phyloP scores from a whole-genome alignment of 2,113 vertebrate species.

The Melanotaenia duboulayi region DNA sequence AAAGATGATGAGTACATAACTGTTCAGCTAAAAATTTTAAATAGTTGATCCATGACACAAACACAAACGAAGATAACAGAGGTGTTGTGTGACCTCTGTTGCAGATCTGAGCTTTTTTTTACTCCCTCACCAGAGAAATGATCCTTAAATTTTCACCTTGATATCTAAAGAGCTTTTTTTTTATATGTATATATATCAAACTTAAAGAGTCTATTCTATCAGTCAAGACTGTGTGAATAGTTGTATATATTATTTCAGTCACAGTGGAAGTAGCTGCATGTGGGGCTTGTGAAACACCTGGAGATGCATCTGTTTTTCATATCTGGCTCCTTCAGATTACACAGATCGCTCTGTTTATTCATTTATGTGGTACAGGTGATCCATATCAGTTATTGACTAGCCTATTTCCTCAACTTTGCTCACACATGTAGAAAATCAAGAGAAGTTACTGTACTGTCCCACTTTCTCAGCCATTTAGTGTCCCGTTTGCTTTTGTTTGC shows the following conservation, averaged over 20 bases:
- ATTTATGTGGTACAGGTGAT: not conserved
- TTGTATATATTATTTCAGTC: conserved; percentile 39
- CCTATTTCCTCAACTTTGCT: not conserved
- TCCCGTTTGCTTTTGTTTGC: conserved; percentile 16
- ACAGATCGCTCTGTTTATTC: no score
- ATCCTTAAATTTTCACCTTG: not conserved
- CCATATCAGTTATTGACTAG: not conserved
- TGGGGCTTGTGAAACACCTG: conserved; percentile 30
- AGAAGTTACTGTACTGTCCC: conserved; percentile 7
- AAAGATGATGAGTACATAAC: not conserved
- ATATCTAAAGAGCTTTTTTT: conserved; percentile 18
- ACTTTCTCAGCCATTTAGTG: conserved; percentile 38
- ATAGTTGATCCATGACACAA: conserved; percentile 3
- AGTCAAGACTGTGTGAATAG: conserved; percentile 46
- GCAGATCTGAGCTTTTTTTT: not conserved
- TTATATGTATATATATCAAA: conserved; percentile 17
- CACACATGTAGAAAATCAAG: not conserved
- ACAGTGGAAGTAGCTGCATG: conserved; percentile 52
- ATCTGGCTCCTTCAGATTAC: not conserved
- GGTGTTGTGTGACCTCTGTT: not conserved
- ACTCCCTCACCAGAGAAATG: not conserved
- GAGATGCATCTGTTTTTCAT: not conserved
- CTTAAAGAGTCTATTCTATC: conserved; percentile 48
- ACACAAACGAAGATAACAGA: no score
- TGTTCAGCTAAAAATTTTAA: not conserved